A percentile compares a stretch with the other conserved stretches of the same genome.
Evolutionary conservation across 1,140 invertebrate genomes (phyloP).

Genomic region (Procambarus clarkii): DNA sequence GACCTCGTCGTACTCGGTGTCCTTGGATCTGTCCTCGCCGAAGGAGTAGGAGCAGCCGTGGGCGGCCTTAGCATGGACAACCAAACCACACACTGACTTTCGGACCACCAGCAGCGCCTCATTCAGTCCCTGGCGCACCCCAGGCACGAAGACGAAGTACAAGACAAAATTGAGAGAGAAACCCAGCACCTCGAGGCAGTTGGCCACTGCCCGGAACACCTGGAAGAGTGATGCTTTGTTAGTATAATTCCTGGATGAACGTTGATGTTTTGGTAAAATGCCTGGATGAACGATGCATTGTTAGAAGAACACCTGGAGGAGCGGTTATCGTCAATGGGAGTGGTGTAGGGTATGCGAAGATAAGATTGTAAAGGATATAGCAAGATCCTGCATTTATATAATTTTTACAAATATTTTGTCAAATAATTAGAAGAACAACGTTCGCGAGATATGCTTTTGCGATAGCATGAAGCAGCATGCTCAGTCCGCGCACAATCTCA

Average conservation of each 20-base stretch:
- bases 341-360: too few species aligned
- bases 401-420: too few species aligned
- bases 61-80: background rate
- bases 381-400: too few species aligned
- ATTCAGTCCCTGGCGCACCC: conserved; percentile 41
- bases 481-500: too few species aligned
- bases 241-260: background rate
- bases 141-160: conserved; percentile 66
- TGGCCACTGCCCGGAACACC: conserved; percentile 68
- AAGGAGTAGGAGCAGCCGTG: background rate
- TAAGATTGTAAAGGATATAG: too few species aligned
- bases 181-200: conserved; percentile 64
- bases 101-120: background rate
- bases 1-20: background rate
- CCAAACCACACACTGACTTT: background rate
- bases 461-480: too few species aligned
- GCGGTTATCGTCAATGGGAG: too few species aligned
- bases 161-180: conserved; percentile 68
- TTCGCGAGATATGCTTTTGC: too few species aligned
- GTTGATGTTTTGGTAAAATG: too few species aligned
- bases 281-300: too few species aligned
- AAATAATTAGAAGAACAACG: too few species aligned
- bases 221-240: background rate
- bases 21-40: background rate
- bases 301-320: too few species aligned